Conservation (phyloP, 2,113 vertebrate genomes). For the Numenius arquata region DNA sequence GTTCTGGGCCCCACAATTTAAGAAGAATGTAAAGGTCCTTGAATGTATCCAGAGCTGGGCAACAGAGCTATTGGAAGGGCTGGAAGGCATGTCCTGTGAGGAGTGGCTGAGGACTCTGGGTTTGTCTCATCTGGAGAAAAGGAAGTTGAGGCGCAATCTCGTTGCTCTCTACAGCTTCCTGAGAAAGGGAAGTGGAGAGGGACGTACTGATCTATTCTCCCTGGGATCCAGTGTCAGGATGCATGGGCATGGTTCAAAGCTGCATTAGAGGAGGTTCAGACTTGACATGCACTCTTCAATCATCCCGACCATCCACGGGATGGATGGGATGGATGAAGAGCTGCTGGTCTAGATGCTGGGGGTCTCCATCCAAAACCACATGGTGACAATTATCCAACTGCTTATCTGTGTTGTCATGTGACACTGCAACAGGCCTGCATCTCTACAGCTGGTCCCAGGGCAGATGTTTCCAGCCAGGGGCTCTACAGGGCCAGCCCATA, state of each 20-base stretch:
- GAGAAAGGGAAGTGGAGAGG: not conserved
- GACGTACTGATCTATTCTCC: not conserved
- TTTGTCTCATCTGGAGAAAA: not conserved
- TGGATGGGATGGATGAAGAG: not conserved
- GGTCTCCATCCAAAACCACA: not conserved
- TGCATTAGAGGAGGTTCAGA: not conserved
- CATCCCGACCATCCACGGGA: not conserved
- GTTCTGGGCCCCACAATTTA: not conserved
- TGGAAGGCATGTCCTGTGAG: not conserved
- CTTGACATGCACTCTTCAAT: not conserved
- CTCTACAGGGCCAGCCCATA: fast-evolving
- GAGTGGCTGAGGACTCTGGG: not conserved
- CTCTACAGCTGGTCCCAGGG: not conserved
- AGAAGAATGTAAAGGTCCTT: not conserved
- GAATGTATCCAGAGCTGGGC: no score
- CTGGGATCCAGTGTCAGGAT: not conserved
- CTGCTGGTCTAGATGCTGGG: not conserved
- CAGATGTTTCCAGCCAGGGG: not conserved
- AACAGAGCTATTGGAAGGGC: not conserved
- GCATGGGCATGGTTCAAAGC: not conserved
- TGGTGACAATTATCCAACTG: fast-evolving
- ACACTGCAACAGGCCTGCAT: not conserved
- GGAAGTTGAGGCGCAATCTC: no score
- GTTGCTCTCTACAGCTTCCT: not conserved
- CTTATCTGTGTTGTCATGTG: fast-evolving